Conservation (phyloP, 2,888 invertebrate species). For the Callinectes sapidus region DNA sequence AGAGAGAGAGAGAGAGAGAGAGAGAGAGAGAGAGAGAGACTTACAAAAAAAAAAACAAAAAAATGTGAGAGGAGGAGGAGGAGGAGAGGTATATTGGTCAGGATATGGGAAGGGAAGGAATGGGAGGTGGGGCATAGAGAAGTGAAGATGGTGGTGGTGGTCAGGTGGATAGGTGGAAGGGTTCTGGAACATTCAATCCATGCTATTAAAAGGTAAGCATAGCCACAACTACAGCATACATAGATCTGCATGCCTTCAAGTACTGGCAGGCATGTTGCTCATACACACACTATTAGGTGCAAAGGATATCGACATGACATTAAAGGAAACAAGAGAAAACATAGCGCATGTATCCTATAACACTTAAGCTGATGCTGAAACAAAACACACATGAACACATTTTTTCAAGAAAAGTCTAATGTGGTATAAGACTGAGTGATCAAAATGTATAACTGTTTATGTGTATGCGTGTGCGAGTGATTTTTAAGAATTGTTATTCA, state of each 20-base stretch:
- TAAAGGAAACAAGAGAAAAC: too few relatives aligned
- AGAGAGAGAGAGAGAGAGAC: background rate
- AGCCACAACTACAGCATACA: background rate
- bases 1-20: constrained; percentile 21
- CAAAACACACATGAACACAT: too few relatives aligned
- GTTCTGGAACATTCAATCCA: background rate
- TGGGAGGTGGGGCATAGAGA: background rate
- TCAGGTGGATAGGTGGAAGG: background rate
- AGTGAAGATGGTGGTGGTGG: background rate
- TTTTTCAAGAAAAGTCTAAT: too few relatives aligned
- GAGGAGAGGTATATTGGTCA: background rate
- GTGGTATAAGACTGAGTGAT: too few relatives aligned
- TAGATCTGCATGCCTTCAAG: background rate
- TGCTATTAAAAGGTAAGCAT: background rate
- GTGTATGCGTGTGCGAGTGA: too few relatives aligned
- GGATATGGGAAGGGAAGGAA: background rate
- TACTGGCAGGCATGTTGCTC: background rate
- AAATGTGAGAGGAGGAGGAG: background rate
- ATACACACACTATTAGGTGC: background rate
- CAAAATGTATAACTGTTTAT: too few relatives aligned
- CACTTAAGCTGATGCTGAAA: too few relatives aligned
- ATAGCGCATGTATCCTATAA: too few relatives aligned
- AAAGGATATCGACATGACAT: background rate
- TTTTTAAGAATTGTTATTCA: too few relatives aligned
- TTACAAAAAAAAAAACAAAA: background rate